Conservation (phyloP, 2,113 vertebrate genomes). For the Lagopus muta region DNA sequence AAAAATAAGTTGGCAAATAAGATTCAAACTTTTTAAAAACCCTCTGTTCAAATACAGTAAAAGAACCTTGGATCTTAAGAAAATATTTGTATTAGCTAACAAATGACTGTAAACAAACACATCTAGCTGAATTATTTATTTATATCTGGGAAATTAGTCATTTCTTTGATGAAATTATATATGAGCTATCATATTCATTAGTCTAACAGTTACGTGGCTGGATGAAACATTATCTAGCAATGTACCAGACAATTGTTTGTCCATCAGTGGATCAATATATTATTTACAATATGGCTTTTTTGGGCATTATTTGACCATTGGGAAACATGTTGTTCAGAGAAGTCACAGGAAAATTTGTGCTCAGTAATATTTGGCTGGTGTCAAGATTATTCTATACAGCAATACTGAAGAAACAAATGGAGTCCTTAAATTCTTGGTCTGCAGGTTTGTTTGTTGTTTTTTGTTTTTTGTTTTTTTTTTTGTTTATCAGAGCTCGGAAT, state of each 20-base stretch:
- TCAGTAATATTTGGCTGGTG: neutral
- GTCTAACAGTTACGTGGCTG: constrained; percentile 11
- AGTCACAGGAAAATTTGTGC: neutral
- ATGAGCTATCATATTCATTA: constrained; percentile 44
- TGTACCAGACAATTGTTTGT: neutral
- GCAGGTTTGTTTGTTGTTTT: too few relatives aligned
- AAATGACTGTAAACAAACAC: constrained; percentile 9
- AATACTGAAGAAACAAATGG: neutral
- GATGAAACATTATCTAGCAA: constrained; percentile 26
- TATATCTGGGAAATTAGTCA: constrained; percentile 52
- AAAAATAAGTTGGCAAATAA: neutral
- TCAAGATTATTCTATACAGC: neutral
- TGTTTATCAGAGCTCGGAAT: neutral
- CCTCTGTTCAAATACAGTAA: neutral
- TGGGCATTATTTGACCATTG: constrained; percentile 25
- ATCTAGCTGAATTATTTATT: constrained; percentile 57
- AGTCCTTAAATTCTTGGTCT: neutral
- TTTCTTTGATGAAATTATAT: constrained; percentile 51
- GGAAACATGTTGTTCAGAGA: neutral
- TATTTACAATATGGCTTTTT: constrained; percentile 2
- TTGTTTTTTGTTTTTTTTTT: neutral
- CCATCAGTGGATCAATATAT: constrained; percentile 22
- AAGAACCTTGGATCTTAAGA: neutral
- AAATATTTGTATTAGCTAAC: neutral
- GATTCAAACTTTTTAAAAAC: neutral